Evolutionary conservation across 1,140 invertebrate genomes (phyloP), one percentile per base, ranked within the genome.

Genomic region (Anadara kagoshimensis): DNA sequence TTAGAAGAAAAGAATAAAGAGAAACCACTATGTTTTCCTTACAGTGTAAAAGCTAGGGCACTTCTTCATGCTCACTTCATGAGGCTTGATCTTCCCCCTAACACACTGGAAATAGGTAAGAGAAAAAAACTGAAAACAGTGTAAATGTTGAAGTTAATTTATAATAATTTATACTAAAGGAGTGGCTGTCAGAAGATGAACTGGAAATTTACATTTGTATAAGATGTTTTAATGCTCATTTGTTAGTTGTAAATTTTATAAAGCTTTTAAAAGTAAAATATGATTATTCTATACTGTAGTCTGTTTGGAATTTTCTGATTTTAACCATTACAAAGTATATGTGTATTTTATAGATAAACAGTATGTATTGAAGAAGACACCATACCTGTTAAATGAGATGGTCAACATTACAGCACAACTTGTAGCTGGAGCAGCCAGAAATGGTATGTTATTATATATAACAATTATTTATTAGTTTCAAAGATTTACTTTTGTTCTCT

Each of bases 371-470:
- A 95, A 94, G 81, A 97, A 98, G 87, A 96, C 95, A 88, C 97
- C 98, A 3, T 96, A 96, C 88, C 91, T 99, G n/a, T 93, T 99
- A 75, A 95, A 98, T 85, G 98, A 99, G 90, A 98, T 99, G 95
- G 94, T 99, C 57, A 95, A 95, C 81, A 97, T 97, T 88, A 94
- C 97, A 5, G 95, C 97, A 86, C 96, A 98, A 89, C 90, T 99
- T 29, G 96, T 98, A 59, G 93, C 97, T 81, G 91, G 99, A 76
- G 96, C 95, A 24, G 94, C 96, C 74, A 92, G 95, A 81, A 93
- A 95, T 92, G 93, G 95, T 96, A 90, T 91, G 91, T 91, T 51
- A 61, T 16, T 11, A 41, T 36, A 41, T 12, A 10, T 26, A 10
- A 57, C 11, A 26, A 12, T 24, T 14, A 26, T 11, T 29, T n/a